Evolutionary conservation across 2,888 invertebrate genomes (phyloP).

Genomic region (Epistrophe grossulariae): DNA sequence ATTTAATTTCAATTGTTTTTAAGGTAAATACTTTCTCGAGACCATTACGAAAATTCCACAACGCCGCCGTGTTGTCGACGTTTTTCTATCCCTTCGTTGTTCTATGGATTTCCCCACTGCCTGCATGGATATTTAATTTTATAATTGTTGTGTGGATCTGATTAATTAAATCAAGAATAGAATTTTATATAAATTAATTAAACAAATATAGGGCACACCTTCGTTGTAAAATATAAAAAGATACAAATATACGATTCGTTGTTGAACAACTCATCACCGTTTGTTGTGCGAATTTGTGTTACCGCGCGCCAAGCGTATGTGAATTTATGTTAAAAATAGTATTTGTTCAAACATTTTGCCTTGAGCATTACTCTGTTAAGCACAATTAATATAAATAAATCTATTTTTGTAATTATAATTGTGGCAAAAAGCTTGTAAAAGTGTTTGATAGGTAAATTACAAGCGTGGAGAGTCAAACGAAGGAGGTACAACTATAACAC

Average conservation of each 20-base stretch:
- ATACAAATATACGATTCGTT: conserved; percentile 7
- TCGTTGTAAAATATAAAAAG: conserved; percentile 36
- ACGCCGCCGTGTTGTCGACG: conserved; percentile 35
- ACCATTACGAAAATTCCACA: conserved; percentile 33
- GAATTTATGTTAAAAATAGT: conserved; percentile 74
- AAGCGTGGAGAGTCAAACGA: neutral
- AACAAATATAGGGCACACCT: conserved; percentile 66
- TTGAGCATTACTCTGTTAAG: conserved; percentile 14
- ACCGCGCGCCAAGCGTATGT: conserved; percentile 51
- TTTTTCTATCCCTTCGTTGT: neutral
- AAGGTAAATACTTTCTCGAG: conserved; percentile 55
- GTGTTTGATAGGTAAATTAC: conserved; percentile 10
- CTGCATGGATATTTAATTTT: neutral
- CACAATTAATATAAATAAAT: conserved; percentile 57
- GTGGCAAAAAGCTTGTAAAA: conserved; percentile 46
- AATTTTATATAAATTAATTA: neutral
- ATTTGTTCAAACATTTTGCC: conserved; percentile 37
- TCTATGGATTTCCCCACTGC: conserved; percentile 24
- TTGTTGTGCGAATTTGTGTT: conserved; percentile 35
- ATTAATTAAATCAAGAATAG: conserved; percentile 49
- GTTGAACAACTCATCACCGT: conserved; percentile 12
- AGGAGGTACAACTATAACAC: neutral
- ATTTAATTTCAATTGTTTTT: conserved; percentile 38
- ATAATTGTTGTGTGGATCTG: conserved; percentile 36
- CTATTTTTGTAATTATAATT: conserved; percentile 53